Conservation (phyloP, 1,140 invertebrate genomes). For the Apis laboriosa region DNA sequence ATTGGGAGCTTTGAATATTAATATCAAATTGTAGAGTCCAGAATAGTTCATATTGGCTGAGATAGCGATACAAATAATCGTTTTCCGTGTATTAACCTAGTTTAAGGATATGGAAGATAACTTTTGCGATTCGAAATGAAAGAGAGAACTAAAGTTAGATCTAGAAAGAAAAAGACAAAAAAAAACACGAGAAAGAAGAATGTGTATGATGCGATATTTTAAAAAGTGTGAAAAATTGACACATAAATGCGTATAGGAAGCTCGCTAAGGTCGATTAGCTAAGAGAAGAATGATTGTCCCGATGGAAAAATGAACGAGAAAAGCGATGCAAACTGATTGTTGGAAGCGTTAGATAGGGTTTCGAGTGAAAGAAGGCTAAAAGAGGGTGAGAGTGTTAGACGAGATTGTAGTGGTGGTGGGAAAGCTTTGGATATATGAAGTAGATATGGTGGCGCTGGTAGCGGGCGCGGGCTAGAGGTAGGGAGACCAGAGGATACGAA, state of each 20-base stretch:
- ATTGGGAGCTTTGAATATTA: background rate
- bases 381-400: conserved; percentile 51
- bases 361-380: conserved; percentile 36
- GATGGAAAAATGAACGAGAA: conserved; percentile 54
- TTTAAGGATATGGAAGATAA: background rate
- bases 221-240: conserved; percentile 55
- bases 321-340: conserved; percentile 56
- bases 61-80: background rate
- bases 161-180: background rate
- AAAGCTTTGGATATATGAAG: conserved; percentile 25
- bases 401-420: conserved; percentile 22
- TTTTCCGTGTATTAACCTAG: conserved; percentile 10
- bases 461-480: conserved; percentile 13
- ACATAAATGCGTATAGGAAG: conserved; percentile 41
- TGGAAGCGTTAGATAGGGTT: conserved; percentile 60
- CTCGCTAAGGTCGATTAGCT: conserved; percentile 26
- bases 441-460: conserved; percentile 60
- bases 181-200: background rate
- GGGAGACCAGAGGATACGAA: conserved; percentile 61
- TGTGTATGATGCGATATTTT: conserved; percentile 39
- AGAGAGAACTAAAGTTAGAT: too few species aligned
- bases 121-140: background rate
- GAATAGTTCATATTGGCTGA: background rate
- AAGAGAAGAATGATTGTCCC: conserved; percentile 8
- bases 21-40: background rate